These are phyloP conservation scores for Eriocheir sinensis DNA, from an alignment of 1,140 invertebrate species.

Conservation along the genomic window DNA sequence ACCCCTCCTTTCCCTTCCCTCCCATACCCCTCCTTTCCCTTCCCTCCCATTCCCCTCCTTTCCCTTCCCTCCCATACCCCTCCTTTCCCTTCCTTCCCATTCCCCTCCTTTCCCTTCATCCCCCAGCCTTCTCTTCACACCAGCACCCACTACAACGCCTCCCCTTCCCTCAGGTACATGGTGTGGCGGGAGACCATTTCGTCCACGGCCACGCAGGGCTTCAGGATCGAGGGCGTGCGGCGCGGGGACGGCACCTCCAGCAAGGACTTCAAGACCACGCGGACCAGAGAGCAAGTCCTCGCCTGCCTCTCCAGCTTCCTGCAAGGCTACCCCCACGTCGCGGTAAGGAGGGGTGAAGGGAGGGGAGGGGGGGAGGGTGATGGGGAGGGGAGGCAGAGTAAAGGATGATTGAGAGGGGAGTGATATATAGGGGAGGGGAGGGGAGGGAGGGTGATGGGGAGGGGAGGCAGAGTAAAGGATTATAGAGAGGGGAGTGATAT, in stretches of 20 bases:
- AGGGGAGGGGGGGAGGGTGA: neutral
- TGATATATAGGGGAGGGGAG: too few relatives aligned
- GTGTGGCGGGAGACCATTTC: conserved; percentile 98
- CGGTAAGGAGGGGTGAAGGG: conserved; percentile 85
- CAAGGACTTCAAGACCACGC: conserved; percentile 98
- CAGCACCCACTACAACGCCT: too few relatives aligned
- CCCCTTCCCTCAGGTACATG: conserved; percentile 88
- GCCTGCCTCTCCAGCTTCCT: conserved; percentile 92
- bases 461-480: too few relatives aligned
- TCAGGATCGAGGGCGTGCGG: conserved; percentile 97
- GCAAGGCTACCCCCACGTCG: conserved; percentile 88
- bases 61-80: neutral
- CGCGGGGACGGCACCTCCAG: conserved; percentile 92
- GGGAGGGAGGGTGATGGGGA: neutral
- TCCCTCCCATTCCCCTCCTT: neutral
- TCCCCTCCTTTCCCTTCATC: neutral
- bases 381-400: too few relatives aligned
- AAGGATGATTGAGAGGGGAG: too few relatives aligned
- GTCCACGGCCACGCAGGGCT: conserved; percentile 96
- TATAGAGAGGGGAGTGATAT: too few relatives aligned
- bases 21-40: neutral
- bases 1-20: too few relatives aligned
- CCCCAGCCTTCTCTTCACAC: too few relatives aligned
- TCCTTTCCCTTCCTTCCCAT: neutral
- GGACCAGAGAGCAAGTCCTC: conserved; percentile 90